Evolutionary conservation across 2,113 vertebrate genomes (phyloP), one percentile per base, ranked within the genome.

Genomic region (Naja naja): DNA sequence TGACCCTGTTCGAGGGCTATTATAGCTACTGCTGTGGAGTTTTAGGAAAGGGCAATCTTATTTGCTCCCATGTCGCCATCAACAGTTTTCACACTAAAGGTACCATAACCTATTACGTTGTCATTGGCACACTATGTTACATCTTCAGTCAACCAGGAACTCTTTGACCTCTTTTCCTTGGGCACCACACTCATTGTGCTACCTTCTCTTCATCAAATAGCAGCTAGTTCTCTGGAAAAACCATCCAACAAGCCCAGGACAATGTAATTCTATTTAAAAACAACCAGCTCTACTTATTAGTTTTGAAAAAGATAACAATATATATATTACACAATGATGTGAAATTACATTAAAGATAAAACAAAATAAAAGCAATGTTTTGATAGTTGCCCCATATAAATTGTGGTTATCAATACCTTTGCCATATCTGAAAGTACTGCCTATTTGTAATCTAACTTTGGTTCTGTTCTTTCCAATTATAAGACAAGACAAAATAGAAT

Each of bases 401-500:
- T 90, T 45, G n/a, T 12, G 16, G 30, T 11, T 0, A 0, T 93
- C 56, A 58, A 25, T 34, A 88, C 91, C 92, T 94, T 87, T 87
- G 91, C 74, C 69, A 69, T 74, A 93, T 90, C 88, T 94, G 45
- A 95, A 96, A 92, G 0, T 60, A 27, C 9, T 56, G 0, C 6
- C 88, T 74, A 93, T 91, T 45, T 93, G 85, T 34, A 47, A 23
- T 52, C 9, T 43, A 34, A 34, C 1, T 93, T 8, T 22, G 55
- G 52, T 96, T 95, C 91, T 93, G 92, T 47, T 25, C 56, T 91
- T 92, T 27, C 86, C 58, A 54, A 93, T 20, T 91, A 85, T 27
- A 96, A 95, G 88, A 22, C 58, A 55, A 92, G 90, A 45, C 93
- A 81, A 52, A 53, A 52, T 85, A 94, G 92, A 85, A 94, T 93